Base-by-base conservation (phyloP, 2,113 vertebrate species). In the Pycnonotus jocosus region DNA sequence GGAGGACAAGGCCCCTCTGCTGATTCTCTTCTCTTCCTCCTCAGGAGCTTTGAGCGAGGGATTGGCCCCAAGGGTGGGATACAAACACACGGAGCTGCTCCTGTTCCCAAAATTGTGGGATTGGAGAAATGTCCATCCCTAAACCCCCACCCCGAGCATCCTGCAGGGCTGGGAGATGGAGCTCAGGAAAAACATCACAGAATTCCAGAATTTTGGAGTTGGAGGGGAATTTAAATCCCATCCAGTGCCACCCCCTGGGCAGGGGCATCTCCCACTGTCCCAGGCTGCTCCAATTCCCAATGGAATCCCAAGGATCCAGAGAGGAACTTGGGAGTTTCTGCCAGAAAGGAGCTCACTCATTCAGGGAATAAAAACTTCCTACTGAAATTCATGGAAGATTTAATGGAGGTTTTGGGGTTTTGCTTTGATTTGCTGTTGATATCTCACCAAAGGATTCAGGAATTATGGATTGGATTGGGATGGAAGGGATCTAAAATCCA, bases 21-120 rank as follows among this genome's bases (percentile, higher is more conserved):
- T 58, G 30, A 21, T 48, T 30, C 60, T 27, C 19, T 58, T 57
- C 23, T 48, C n/a, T 35, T 18, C n/a, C 20, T 48, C 7, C 31
- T 18, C 64, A 2, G 0, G 15, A 71, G 8, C 27, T 51, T n/a
- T 11, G 23, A 31, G 12, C 44, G 33, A 56, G 33, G 35, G 33
- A 2, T 6, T 9, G 74, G 35, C 45, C 61, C 15, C 50, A 9
- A 1, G 18, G 18, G 1, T 16, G 45, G 1, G 7, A 16, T 0
- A 21, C 20, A 28, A n/a, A n/a, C 56, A 53, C 7, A 9, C 2
- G 2, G 68, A 65, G 68, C 35, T 60, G 50, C 24, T 9, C 18
- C 21, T 22, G 8, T 25, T 57, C 65, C 58, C 53, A 37, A 24
- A 66, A 15, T 0, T 24, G 6, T 19, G 7, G 13, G 5, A 3